These are phyloP conservation scores for Ochropacha duplaris DNA, from an alignment of 2,888 invertebrate species.

Conservation along the genomic window DNA sequence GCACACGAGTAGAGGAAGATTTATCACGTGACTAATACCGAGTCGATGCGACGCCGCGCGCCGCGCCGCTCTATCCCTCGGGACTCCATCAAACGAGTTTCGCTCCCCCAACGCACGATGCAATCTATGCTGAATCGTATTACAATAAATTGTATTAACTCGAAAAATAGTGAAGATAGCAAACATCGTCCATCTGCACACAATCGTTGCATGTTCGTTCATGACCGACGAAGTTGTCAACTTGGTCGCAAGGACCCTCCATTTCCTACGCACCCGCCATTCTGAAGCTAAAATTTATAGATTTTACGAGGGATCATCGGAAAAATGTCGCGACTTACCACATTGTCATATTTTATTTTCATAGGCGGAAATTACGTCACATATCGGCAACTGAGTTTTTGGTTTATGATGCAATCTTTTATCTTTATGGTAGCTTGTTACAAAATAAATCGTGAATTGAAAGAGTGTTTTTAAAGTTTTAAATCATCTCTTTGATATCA, in stretches of 20 bases:
- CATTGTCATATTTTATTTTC: constrained; percentile 76
- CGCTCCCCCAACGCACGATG: constrained; percentile 78
- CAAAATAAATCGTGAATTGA: neutral
- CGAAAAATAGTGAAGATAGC: constrained; percentile 82
- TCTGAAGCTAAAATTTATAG: constrained; percentile 73
- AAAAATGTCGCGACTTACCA: constrained; percentile 69
- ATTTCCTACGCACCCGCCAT: constrained; percentile 55
- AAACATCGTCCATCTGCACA: constrained; percentile 82
- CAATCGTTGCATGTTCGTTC: constrained; percentile 65
- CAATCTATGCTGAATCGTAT: constrained; percentile 84
- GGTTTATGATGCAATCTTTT: constrained; percentile 26
- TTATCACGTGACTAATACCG: constrained; percentile 82
- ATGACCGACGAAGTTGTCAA: constrained; percentile 45
- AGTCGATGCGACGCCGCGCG: constrained; percentile 69
- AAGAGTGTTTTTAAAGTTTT: neutral
- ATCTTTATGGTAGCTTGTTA: neutral
- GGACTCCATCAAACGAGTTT: constrained; percentile 82
- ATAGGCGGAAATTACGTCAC: constrained; percentile 71
- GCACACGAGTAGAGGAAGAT: constrained; percentile 66
- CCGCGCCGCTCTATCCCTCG: constrained; percentile 58
- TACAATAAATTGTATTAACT: constrained; percentile 83
- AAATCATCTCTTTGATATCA: neutral
- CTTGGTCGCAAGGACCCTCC: constrained; percentile 50
- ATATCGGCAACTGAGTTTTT: constrained; percentile 42
- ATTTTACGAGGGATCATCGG: constrained; percentile 79